Percentiles rank a stretch among this genome's conserved stretches.
Conservation (phyloP, 1,140 invertebrate species). For the Procambarus virginalis region DNA sequence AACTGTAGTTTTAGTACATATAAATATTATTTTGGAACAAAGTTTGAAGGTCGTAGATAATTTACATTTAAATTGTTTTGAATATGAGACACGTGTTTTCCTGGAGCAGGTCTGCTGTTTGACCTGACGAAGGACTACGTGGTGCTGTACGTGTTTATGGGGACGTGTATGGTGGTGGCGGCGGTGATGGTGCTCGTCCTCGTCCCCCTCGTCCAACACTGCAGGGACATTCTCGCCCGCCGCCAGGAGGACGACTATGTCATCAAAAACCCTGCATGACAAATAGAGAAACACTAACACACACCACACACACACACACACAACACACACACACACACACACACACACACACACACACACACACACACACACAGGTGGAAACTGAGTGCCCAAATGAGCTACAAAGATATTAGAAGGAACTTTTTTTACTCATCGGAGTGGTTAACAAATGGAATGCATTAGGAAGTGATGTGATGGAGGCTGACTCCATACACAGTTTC, state of each 20-base stretch:
- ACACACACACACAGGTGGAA: neutral
- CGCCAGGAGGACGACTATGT: neutral
- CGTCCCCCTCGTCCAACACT: neutral
- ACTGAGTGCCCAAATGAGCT: neutral
- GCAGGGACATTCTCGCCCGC: neutral
- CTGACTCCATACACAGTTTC: neutral
- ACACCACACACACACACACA: too few species aligned
- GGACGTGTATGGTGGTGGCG: conserved; percentile 24
- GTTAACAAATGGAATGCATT: neutral
- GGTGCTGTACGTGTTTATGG: conserved; percentile 39
- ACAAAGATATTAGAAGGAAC: neutral
- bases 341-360: too few species aligned
- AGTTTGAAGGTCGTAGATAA: too few species aligned
- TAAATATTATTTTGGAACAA: too few species aligned
- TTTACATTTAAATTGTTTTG: too few species aligned
- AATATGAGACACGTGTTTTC: too few species aligned
- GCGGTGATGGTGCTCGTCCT: conserved; percentile 12
- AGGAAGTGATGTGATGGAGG: neutral
- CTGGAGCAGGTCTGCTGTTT: conserved; percentile 2
- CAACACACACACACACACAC: too few species aligned
- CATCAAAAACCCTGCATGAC: neutral
- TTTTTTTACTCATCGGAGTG: neutral
- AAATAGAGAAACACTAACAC: neutral
- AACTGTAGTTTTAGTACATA: neutral
- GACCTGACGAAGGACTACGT: conserved; percentile 19